These are phyloP conservation scores for Cyprinodon diabolis DNA, from an alignment of 2,797 vertebrate species.

Conservation along the genomic window DNA sequence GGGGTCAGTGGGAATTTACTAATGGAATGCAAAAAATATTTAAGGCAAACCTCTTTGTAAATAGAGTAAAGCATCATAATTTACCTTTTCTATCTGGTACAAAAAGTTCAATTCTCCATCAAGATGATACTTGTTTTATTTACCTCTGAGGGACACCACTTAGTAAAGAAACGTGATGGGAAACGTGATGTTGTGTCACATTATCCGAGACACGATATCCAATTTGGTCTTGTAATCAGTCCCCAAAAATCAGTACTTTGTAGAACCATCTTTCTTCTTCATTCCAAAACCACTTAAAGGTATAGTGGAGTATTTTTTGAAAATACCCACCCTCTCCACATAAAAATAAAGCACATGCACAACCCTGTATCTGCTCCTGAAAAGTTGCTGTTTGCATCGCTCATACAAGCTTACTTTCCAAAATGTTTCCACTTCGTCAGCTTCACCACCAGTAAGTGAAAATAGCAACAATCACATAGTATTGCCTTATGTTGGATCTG, in stretches of 20 bases:
- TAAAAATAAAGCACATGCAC: too few relatives aligned
- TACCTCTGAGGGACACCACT: background rate
- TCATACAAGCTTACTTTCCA: too few relatives aligned
- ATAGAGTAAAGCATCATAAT: constrained; percentile 19
- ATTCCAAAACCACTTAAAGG: background rate
- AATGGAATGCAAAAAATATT: constrained; percentile 11
- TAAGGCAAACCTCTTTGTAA: constrained; percentile 7
- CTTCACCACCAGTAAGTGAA: too few relatives aligned
- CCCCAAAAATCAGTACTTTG: background rate
- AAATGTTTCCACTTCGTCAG: too few relatives aligned
- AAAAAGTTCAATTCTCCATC: background rate
- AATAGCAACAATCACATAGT: too few relatives aligned
- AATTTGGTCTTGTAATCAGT: too few relatives aligned
- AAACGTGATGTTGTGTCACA: background rate
- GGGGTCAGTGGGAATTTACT: constrained; percentile 27
- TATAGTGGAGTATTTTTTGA: too few relatives aligned
- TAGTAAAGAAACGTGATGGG: background rate
- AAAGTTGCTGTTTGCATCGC: too few relatives aligned
- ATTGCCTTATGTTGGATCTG: too few relatives aligned
- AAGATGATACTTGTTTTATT: background rate
- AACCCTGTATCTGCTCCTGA: too few relatives aligned
- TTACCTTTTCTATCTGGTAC: constrained; percentile 6
- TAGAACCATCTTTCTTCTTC: background rate
- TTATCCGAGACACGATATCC: too few relatives aligned
- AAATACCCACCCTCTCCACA: too few relatives aligned